Conservation (phyloP, 2,797 vertebrate species). For the Gymnodraco acuticeps region DNA sequence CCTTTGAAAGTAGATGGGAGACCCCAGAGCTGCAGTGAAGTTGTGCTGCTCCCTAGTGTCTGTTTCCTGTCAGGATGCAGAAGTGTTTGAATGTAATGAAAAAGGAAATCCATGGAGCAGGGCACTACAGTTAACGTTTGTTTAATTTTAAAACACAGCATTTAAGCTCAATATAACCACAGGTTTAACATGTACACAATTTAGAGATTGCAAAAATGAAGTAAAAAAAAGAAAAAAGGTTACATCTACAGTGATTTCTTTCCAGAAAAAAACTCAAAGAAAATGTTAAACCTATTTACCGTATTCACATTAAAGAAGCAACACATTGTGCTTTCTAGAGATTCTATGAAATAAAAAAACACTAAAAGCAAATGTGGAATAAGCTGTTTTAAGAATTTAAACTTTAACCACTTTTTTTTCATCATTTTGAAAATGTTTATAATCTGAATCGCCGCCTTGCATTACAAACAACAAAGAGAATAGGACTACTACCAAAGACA, state of each 20-base stretch:
- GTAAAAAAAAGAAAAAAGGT: constrained; percentile 36
- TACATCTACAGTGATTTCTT: constrained; percentile 74
- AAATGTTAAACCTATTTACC: constrained; percentile 69
- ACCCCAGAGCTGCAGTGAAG: constrained; percentile 1
- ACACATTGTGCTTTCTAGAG: constrained; percentile 59
- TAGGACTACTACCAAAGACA: constrained; percentile 65
- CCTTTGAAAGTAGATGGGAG: background rate
- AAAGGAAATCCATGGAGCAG: constrained; percentile 1
- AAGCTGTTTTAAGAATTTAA: constrained; percentile 75
- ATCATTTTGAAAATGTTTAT: constrained; percentile 76
- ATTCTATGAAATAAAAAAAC: constrained; percentile 64
- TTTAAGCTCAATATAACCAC: constrained; percentile 95
- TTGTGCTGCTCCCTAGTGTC: constrained; percentile 76
- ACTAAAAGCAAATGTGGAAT: constrained; percentile 54
- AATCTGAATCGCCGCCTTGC: constrained; percentile 76
- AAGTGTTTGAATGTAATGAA: background rate
- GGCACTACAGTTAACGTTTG: constrained; percentile 74
- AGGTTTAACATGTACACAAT: constrained; percentile 93
- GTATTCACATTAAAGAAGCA: constrained; percentile 81
- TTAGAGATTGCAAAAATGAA: constrained; percentile 88
- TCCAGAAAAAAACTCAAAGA: constrained; percentile 56
- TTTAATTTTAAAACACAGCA: constrained; percentile 97
- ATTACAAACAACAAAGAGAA: constrained; percentile 74
- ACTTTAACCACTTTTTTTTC: constrained; percentile 65
- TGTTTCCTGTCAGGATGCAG: constrained; percentile 3